Percentiles rank a stretch among this genome's conserved stretches.
Evolutionary conservation across 2,797 vertebrate species (phyloP).

Genomic region (Microctenopoma stevenorrisi): DNA sequence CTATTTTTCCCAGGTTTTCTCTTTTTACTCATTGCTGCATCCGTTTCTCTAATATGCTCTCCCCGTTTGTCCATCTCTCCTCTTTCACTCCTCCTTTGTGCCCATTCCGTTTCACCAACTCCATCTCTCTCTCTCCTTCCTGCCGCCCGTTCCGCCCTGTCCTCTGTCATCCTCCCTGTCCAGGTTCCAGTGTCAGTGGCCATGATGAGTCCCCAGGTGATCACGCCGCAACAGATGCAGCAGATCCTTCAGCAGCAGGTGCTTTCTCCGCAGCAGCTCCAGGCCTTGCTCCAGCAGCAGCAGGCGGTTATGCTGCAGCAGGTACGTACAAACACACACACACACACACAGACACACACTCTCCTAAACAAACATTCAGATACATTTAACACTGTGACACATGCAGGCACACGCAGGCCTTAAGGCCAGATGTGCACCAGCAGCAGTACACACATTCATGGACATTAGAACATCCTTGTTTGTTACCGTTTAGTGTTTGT

Average conservation of each 20-base stretch:
- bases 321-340: constrained; percentile 81
- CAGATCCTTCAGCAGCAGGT: constrained; percentile 99
- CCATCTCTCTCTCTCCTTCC: background rate
- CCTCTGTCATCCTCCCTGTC: constrained; percentile 27
- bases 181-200: constrained; percentile 99
- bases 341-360: background rate
- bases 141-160: background rate
- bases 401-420: constrained; percentile 32
- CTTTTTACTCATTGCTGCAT: constrained; percentile 13
- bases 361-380: constrained; percentile 1
- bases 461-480: background rate
- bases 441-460: background rate
- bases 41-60: constrained; percentile 4
- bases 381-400: background rate
- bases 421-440: constrained; percentile 1
- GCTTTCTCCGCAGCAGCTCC: constrained; percentile 97
- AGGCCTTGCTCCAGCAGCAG: constrained; percentile 98
- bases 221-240: constrained; percentile 99
- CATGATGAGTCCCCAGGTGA: constrained; percentile 99
- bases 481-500: background rate
- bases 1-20: constrained; percentile 48
- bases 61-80: constrained; percentile 20
- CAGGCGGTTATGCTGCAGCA: constrained; percentile 99
- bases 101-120: background rate
- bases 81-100: background rate